Evolutionary conservation across 2,888 invertebrate species (phyloP).

Genomic region (Pimpla rufipes): DNA sequence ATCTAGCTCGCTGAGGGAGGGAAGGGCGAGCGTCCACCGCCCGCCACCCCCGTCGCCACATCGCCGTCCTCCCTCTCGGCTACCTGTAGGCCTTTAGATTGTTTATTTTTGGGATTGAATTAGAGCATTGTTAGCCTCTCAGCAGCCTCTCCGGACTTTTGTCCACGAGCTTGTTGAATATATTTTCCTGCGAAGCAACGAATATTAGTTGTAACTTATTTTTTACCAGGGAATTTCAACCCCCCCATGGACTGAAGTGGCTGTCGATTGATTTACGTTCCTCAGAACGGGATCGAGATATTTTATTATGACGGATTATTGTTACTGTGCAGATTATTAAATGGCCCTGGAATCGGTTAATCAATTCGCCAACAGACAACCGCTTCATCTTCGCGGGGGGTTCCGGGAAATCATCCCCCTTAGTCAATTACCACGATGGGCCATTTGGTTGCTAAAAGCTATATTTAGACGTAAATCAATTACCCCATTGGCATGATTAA

Average conservation of each 20-base stretch:
- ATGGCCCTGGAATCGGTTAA: neutral
- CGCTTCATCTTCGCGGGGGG: constrained; percentile 18
- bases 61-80: constrained; percentile 33
- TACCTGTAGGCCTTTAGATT: constrained; percentile 74
- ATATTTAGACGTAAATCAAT: constrained; percentile 70
- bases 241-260: neutral
- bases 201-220: neutral
- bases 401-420: constrained; percentile 61
- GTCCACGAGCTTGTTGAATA: constrained; percentile 5
- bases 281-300: neutral
- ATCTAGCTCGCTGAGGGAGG: constrained; percentile 78
- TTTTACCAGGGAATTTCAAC: neutral
- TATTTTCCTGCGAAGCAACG: constrained; percentile 3
- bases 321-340: neutral
- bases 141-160: constrained; percentile 45
- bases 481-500: constrained; percentile 67
- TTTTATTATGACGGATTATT: constrained; percentile 1
- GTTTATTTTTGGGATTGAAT: constrained; percentile 80
- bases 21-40: constrained; percentile 74
- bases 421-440: constrained; percentile 64
- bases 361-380: constrained; percentile 5
- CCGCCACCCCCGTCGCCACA: constrained; percentile 26
- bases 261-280: neutral
- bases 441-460: constrained; percentile 47
- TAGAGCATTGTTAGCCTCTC: constrained; percentile 75